A percentile compares a stretch with the other conserved stretches of the same genome.
These are phyloP conservation scores for Blastobasis adustella DNA, from an alignment of 2,888 invertebrate genomes.

Conservation along the genomic window DNA sequence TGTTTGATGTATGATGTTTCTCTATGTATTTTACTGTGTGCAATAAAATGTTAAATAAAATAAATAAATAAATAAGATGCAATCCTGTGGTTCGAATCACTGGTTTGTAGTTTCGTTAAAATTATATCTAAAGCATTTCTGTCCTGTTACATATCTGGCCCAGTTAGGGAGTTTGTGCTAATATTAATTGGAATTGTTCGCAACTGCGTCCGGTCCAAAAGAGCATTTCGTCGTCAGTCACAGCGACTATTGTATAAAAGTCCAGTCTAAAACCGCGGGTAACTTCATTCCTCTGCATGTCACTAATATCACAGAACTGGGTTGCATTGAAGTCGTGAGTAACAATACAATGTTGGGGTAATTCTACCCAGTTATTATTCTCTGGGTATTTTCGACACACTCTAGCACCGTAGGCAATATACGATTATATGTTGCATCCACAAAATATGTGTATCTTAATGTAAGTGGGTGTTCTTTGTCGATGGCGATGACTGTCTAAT, in stretches of 20 bases:
- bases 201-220: not conserved
- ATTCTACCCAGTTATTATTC: not conserved
- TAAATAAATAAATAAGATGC: no score
- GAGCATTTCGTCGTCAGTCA: not conserved
- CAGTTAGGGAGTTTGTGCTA: no score
- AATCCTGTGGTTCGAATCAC: no score
- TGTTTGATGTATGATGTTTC: no score
- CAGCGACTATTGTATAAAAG: not conserved
- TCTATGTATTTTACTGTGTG: no score
- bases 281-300: not conserved
- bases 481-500: not conserved
- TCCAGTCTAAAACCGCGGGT: not conserved
- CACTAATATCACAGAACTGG: not conserved
- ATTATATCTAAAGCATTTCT: no score
- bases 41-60: no score
- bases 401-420: not conserved
- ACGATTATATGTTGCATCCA: not conserved
- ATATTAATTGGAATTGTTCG: not conserved
- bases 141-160: no score
- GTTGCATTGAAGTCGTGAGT: not conserved
- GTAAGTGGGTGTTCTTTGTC: no score
- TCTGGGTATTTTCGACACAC: not conserved
- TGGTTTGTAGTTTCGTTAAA: no score
- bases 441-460: no score
- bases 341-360: not conserved